A percentile compares a stretch with the other conserved stretches of the same genome.
These are phyloP conservation scores for Phalacrocorax brasilianus DNA, from an alignment of 2,113 vertebrate genomes.

Conservation along the genomic window DNA sequence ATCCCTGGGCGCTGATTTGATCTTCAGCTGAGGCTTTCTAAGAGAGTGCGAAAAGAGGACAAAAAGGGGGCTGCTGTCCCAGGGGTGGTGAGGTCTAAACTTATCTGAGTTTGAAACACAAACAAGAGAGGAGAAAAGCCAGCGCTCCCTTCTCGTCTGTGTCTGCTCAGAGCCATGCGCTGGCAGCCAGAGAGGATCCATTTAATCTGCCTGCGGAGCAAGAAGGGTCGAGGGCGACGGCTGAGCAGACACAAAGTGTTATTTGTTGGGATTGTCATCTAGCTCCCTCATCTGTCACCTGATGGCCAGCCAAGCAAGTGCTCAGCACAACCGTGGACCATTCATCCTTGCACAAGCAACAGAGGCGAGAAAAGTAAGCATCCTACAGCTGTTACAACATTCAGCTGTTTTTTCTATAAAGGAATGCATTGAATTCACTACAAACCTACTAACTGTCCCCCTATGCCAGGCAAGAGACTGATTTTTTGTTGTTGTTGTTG, in stretches of 20 bases:
- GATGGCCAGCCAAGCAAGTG: constrained; percentile 49
- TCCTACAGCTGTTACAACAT: not conserved
- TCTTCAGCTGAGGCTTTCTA: constrained; percentile 56
- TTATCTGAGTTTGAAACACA: not conserved
- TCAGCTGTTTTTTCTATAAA: constrained; percentile 32
- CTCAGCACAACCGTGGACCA: not conserved
- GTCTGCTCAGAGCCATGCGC: not conserved
- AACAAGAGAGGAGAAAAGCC: not conserved
- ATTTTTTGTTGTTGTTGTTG: not conserved
- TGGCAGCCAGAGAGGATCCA: constrained; percentile 43
- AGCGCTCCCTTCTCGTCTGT: not conserved
- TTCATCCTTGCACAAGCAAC: not conserved
- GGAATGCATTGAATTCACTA: constrained; percentile 34
- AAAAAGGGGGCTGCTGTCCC: constrained; percentile 39
- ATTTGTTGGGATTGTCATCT: constrained; percentile 19
- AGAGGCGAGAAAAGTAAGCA: constrained; percentile 55
- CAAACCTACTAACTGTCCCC: not conserved
- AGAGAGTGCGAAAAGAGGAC: not conserved
- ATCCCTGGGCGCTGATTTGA: constrained; percentile 65
- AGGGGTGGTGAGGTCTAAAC: not conserved
- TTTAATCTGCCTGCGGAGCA: constrained; percentile 3
- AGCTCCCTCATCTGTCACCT: constrained; percentile 52
- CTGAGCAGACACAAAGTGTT: constrained; percentile 7
- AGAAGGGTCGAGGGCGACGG: not conserved
- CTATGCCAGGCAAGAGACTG: not conserved